Conservation (phyloP, 2,797 vertebrate species). For the Spondyliosoma cantharus region DNA sequence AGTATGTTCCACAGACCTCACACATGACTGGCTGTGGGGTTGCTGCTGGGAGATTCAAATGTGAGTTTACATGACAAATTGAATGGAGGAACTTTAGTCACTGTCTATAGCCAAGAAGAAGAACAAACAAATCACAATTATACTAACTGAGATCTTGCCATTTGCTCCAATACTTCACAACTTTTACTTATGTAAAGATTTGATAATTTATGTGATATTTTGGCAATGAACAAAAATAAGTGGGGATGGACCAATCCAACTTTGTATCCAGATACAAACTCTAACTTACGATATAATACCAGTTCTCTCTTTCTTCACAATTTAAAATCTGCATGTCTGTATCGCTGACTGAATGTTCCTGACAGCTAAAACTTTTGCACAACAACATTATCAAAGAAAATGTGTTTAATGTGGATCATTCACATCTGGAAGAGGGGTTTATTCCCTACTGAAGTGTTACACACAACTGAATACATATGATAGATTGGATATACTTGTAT, state of each 20-base stretch:
- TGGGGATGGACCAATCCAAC: not conserved
- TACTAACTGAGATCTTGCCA: no score
- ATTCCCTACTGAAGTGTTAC: not conserved
- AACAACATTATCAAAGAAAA: not conserved
- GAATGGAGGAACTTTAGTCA: not conserved
- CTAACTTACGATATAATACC: not conserved
- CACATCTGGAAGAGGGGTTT: no score
- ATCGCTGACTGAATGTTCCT: not conserved
- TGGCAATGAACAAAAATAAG: not conserved
- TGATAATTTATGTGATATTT: not conserved
- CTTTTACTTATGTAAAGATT: not conserved
- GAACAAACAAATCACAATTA: not conserved
- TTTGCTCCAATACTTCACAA: not conserved
- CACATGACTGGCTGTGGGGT: constrained; percentile 68
- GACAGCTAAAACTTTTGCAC: not conserved
- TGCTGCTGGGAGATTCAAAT: constrained; percentile 47
- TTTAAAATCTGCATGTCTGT: not conserved
- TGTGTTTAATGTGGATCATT: not conserved
- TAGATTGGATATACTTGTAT: not conserved
- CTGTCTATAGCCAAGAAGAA: not conserved
- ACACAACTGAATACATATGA: not conserved
- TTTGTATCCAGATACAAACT: not conserved
- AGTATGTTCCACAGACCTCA: constrained; percentile 80
- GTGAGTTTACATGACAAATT: constrained; percentile 21
- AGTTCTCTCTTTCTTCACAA: not conserved